Conservation (phyloP, 1,140 invertebrate genomes). For the Drosophila willistoni region DNA sequence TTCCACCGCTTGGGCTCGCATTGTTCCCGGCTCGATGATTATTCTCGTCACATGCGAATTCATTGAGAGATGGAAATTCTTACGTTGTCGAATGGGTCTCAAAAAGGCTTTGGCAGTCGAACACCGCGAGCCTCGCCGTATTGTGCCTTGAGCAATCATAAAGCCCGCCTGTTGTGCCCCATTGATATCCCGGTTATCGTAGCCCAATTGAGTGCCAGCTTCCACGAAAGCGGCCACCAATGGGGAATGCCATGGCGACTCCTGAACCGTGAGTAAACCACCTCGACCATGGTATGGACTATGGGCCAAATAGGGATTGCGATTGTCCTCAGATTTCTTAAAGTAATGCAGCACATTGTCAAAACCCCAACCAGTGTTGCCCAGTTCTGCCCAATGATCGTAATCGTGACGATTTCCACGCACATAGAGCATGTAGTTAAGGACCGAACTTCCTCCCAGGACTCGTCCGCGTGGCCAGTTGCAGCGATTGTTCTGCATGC, state of each 20-base stretch:
- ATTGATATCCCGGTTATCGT: constrained; percentile 94
- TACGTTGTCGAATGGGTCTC: constrained; percentile 89
- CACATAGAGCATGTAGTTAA: constrained; percentile 98
- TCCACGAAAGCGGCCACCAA: constrained; percentile 92
- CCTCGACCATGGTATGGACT: constrained; percentile 89
- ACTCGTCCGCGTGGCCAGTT: constrained; percentile 94
- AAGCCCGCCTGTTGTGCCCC: constrained; percentile 92
- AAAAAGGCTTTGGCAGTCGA: constrained; percentile 96
- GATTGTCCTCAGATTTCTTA: constrained; percentile 94
- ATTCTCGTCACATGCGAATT: constrained; percentile 90
- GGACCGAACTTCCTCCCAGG: constrained; percentile 93
- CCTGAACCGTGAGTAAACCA: constrained; percentile 92
- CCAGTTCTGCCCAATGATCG: constrained; percentile 93
- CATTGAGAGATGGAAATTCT: constrained; percentile 91
- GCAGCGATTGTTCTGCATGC: constrained; percentile 89
- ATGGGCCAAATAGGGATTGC: constrained; percentile 91
- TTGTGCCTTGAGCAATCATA: constrained; percentile 95
- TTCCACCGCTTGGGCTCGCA: constrained; percentile 90
- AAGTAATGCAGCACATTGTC: constrained; percentile 94
- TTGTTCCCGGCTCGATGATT: constrained; percentile 88
- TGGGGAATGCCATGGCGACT: constrained; percentile 92
- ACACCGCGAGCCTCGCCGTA: constrained; percentile 92
- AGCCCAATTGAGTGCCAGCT: constrained; percentile 93
- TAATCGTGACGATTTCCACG: constrained; percentile 93
- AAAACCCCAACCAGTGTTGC: constrained; percentile 95